Conservation (phyloP, 2,888 invertebrate genomes). For the Eristalis pertinax region DNA sequence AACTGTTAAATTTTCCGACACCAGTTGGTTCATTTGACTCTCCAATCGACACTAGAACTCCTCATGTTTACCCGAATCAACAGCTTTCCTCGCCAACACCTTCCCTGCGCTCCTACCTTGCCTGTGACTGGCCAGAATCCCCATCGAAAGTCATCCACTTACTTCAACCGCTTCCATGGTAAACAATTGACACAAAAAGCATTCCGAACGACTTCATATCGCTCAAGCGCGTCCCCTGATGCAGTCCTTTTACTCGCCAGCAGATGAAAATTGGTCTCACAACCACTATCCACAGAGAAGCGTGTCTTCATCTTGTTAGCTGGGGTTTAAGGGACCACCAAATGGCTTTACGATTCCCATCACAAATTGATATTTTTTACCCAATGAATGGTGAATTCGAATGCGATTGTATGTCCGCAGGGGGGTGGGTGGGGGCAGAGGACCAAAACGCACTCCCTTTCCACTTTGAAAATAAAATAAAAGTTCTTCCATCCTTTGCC, state of each 20-base stretch:
- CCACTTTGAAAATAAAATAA: constrained; percentile 31
- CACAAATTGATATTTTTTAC: constrained; percentile 64
- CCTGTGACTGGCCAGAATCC: background rate
- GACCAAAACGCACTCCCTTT: constrained; percentile 22
- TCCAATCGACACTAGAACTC: background rate
- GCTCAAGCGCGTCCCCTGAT: constrained; percentile 5
- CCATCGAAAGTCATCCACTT: background rate
- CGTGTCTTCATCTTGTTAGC: constrained; percentile 30
- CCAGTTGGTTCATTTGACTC: background rate
- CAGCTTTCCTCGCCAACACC: background rate
- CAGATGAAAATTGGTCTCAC: constrained; percentile 27
- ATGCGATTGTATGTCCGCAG: constrained; percentile 60
- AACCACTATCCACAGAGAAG: constrained; percentile 11
- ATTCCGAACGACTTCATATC: constrained; percentile 53
- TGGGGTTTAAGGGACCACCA: constrained; percentile 56
- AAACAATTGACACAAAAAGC: constrained; percentile 39
- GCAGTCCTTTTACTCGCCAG: background rate
- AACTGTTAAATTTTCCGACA: no score
- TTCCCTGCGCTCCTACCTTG: background rate
- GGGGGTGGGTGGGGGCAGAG: constrained; percentile 4
- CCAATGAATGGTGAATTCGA: constrained; percentile 61
- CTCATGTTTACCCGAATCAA: background rate
- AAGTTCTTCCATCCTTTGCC: constrained; percentile 21
- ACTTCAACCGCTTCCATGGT: constrained; percentile 17
- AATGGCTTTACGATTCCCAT: constrained; percentile 72